Evolutionary conservation across 2,113 vertebrate genomes (phyloP), one percentile per base, ranked within the genome.

Genomic region (Hyaena hyaena): DNA sequence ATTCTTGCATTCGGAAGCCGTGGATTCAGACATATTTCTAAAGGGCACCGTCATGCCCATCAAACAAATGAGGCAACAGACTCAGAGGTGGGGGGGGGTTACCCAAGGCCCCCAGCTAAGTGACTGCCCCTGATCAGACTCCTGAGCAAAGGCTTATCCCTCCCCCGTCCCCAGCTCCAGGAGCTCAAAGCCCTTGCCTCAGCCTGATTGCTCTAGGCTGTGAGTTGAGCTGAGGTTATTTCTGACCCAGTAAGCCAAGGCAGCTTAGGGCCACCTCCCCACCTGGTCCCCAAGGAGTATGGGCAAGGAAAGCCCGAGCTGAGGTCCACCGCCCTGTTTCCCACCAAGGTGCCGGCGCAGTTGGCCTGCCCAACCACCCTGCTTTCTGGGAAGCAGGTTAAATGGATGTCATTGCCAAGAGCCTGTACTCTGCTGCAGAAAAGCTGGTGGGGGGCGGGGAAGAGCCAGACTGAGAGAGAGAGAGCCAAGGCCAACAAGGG

Each of bases 401-500:
- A 61, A 76, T 45, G 83, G 55, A 24, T 58, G 48, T 16, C 11
- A 0, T 12, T 65, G 87, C 84, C 87, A 66, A 82, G 58, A 31
- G 33, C 45, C 9, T 45, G 31, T 10, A 43, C 61, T 61, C 39
- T 17, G 33, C 93, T 48, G 71, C 74, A 79, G 2, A 85, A 43
- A 16, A 39, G 66, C 61, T 53, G 81, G 91, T 53, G 28, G 85
- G 65, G 71, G 50, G 15, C 24, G 21, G 48, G 85, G 0, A 2
- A 39, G 69, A 61, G 91, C 84, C 94, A 86, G 80, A 28, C 73
- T 2, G 73, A 94, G 79, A 31, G 58, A 55, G 28, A 74, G 45
- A 10, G 7, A 43, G 65, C 35, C 19, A 50, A 94, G 90, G 96
- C 97, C 97, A 95, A 98, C 95, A 0, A 93, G 90, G 96, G 97